Percentiles rank a stretch among this genome's conserved stretches.
Evolutionary conservation across 2,797 vertebrate species (phyloP).

Genomic region (Esox masquinongy): DNA sequence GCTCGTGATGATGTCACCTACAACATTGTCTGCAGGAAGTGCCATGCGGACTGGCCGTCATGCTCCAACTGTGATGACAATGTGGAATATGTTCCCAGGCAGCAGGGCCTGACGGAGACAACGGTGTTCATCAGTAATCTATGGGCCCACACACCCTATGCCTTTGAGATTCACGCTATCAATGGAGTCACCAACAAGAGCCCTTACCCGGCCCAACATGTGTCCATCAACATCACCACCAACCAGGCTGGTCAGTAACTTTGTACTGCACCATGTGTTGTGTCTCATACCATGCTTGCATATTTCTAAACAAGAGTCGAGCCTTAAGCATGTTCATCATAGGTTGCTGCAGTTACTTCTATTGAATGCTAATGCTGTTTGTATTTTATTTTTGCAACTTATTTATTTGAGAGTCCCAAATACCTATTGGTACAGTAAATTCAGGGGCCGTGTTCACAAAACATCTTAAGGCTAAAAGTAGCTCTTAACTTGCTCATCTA

Average conservation of each 20-base stretch:
- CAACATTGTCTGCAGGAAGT: slow-evolving; percentile 97
- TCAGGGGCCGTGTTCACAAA: too few relatives aligned
- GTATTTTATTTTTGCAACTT: too few relatives aligned
- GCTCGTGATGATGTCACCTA: slow-evolving; percentile 93
- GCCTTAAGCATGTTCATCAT: too few relatives aligned
- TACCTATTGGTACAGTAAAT: too few relatives aligned
- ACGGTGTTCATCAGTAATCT: slow-evolving; percentile 96
- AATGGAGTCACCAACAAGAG: slow-evolving; percentile 96
- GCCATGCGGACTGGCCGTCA: slow-evolving; percentile 84
- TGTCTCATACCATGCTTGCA: neutral
- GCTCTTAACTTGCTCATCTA: too few relatives aligned
- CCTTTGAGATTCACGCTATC: slow-evolving; percentile 95
- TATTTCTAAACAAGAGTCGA: too few relatives aligned
- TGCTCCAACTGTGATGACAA: slow-evolving; percentile 97
- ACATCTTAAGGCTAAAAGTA: too few relatives aligned
- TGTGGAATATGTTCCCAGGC: slow-evolving; percentile 92
- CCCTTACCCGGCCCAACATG: slow-evolving; percentile 92
- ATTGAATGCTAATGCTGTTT: too few relatives aligned
- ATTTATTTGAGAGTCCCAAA: too few relatives aligned
- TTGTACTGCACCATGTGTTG: neutral
- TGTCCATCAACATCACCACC: slow-evolving; percentile 96
- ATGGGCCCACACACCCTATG: slow-evolving; percentile 94
- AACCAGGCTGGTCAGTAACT: slow-evolving; percentile 91
- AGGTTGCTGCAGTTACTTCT: too few relatives aligned
- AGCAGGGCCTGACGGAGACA: slow-evolving; percentile 90